phyloP scores from a whole-genome alignment of 2,888 invertebrate genomes.

The Saturnia japonica region DNA sequence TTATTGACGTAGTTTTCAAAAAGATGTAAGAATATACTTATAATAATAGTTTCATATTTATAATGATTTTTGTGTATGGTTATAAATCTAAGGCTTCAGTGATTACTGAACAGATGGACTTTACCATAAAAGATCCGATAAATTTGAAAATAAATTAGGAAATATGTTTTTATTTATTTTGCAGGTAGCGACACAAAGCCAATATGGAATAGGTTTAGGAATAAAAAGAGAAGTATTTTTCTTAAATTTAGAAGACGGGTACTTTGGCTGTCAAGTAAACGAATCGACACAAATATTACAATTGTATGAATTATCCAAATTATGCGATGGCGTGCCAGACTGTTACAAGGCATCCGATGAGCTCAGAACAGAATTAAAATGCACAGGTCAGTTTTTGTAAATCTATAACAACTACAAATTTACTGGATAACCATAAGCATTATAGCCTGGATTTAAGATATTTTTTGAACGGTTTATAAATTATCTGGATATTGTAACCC shows the following conservation, averaged over 20 bases:
- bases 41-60: not conserved
- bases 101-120: not conserved
- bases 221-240: constrained; percentile 97
- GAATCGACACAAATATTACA: constrained; percentile 97
- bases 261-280: constrained; percentile 98
- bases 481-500: too few species aligned
- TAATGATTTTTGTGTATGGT: not conserved
- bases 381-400: constrained; percentile 88
- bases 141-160: not conserved
- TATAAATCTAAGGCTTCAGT: not conserved
- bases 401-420: not conserved
- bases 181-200: constrained; percentile 89
- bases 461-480: not conserved
- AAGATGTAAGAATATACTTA: not conserved
- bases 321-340: constrained; percentile 95
- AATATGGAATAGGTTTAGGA: constrained; percentile 90
- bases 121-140: not conserved
- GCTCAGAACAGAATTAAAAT: constrained; percentile 93
- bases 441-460: not conserved
- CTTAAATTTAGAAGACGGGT: constrained; percentile 98
- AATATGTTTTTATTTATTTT: constrained; percentile 40
- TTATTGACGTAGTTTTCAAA: constrained; percentile 7
- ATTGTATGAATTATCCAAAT: constrained; percentile 95
- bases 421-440: not conserved
- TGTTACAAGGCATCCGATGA: constrained; percentile 97